Base-by-base conservation (phyloP, 2,113 vertebrate genomes). In the Varanus salvator region DNA sequence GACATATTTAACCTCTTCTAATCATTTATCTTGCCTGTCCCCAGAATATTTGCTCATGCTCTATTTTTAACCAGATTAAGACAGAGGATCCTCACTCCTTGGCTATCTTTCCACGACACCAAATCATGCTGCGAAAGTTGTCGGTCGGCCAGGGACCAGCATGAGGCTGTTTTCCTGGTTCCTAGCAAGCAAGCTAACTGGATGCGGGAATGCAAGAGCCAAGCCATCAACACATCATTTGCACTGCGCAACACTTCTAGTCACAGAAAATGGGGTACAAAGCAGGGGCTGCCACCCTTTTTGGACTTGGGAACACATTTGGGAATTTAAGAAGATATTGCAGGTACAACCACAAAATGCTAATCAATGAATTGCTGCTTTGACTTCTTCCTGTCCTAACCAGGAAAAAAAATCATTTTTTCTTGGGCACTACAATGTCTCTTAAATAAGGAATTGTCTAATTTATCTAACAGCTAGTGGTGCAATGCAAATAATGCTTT, bases 1-100 rank as follows among this genome's bases (percentile, higher is more conserved):
- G 81, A 84, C 23, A 27, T 68, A 77, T 84, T 89, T 84, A 77
- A 76, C 72, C 60, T 64, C 72, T 77, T 89, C 80, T 89, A 89
- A 84, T 77, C 88, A 84, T 84, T 89, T 71, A 77, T 84, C 71
- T 66, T 87, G 82, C 71, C 72, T 76, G 12, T 75, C 81, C 84
- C 72, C 74, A 25, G 29, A 84, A 76, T 81, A 84, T 89, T 84
- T 84, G 71, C 31, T 89, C 80, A 52, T 21, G 80, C 38, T n/a
- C 80, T 75, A 34, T 76, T 84, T 87, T 68, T 89, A 89, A 89
- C 71, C 81, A 84, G 71, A 89, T 89, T 89, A 89, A 89, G 72
- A 84, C 80, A 89, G 15, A 89, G 29, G 29, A 77, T 50, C 71
- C 27, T 84, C 54, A 25, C 23, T 66, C 68, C 38, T 29, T 84